Conservation (phyloP, 1,140 invertebrate species). For the Monomorium pharaonis region DNA sequence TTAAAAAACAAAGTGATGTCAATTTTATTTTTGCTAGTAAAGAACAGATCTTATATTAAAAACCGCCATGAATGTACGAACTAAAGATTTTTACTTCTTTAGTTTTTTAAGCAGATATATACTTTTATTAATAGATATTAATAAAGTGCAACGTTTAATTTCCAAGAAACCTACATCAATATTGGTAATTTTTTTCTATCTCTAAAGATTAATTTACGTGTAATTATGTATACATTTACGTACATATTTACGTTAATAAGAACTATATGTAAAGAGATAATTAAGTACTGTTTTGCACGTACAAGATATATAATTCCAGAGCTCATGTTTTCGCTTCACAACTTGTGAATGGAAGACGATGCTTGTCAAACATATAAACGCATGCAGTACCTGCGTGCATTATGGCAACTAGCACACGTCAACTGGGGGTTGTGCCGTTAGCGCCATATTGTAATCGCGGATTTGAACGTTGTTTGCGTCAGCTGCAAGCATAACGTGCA, state of each 20-base stretch:
- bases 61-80: too few relatives aligned
- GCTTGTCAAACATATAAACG: neutral
- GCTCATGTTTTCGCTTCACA: neutral
- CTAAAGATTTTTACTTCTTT: too few relatives aligned
- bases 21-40: too few relatives aligned
- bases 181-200: too few relatives aligned
- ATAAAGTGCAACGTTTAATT: too few relatives aligned
- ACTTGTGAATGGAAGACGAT: neutral
- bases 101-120: too few relatives aligned
- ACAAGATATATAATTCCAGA: neutral
- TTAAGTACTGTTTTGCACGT: neutral
- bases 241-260: neutral
- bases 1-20: too few relatives aligned
- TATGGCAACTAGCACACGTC: neutral
- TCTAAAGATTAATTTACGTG: too few relatives aligned
- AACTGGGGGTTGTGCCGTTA: neutral
- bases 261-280: neutral
- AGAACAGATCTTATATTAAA: too few relatives aligned
- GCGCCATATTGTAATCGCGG: constrained; percentile 24
- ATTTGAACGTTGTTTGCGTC: constrained; percentile 30
- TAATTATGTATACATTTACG: neutral
- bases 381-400: neutral
- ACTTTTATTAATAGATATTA: too few relatives aligned
- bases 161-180: too few relatives aligned
- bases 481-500: constrained; percentile 16